Conservation (phyloP, 1,140 invertebrate species). For the Mactra quadrangularis region DNA sequence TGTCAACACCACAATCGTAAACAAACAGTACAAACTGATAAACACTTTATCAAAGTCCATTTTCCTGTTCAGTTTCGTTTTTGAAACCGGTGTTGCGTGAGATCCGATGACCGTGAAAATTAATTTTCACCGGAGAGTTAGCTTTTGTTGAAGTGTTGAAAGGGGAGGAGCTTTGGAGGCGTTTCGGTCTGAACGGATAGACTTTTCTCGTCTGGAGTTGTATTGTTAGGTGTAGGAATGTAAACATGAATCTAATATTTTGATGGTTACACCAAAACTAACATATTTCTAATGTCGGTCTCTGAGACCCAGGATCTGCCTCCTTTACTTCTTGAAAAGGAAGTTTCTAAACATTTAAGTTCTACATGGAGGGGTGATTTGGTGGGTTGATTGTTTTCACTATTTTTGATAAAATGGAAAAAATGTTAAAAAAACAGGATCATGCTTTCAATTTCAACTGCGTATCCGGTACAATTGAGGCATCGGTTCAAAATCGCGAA, state of each 20-base stretch:
- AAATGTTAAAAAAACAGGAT: not conserved
- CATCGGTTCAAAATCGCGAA: not conserved
- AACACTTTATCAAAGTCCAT: slow-evolving; percentile 23
- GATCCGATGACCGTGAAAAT: too few species aligned
- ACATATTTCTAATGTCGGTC: slow-evolving; percentile 28
- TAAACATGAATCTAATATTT: too few species aligned
- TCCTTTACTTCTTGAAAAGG: slow-evolving; percentile 46
- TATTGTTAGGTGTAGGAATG: too few species aligned
- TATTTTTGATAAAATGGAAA: not conserved
- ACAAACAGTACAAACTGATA: slow-evolving; percentile 15
- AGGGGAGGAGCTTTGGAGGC: too few species aligned
- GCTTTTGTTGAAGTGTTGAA: too few species aligned
- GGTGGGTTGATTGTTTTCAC: too few species aligned
- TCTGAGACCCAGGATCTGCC: slow-evolving; percentile 3
- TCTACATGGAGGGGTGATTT: slow-evolving; percentile 48
- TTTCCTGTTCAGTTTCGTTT: not conserved
- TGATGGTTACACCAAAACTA: too few species aligned
- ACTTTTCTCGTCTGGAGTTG: too few species aligned
- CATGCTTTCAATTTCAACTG: not conserved
- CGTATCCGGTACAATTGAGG: not conserved
- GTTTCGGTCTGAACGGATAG: too few species aligned
- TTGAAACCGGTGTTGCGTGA: too few species aligned
- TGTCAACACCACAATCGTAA: not conserved
- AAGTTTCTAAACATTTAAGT: slow-evolving; percentile 32
- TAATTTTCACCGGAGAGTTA: too few species aligned